A percentile compares a stretch with the other conserved stretches of the same genome.
Conservation (phyloP, 2,113 vertebrate species). For the Romanogobio albipinnatus region DNA sequence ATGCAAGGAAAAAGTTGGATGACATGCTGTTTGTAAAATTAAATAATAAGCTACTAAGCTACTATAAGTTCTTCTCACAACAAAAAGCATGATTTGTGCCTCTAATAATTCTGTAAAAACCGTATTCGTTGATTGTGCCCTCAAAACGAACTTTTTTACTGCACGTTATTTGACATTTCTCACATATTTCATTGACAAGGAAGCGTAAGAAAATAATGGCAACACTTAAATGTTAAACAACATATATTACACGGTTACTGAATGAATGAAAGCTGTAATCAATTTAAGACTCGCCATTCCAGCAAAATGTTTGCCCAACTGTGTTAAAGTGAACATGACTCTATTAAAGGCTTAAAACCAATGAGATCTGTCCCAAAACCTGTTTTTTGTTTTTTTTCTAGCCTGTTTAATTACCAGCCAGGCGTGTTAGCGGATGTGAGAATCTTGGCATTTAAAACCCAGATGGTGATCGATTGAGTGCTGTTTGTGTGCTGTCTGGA, state of each 20-base stretch:
- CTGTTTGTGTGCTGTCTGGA: not conserved
- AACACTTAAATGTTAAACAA: not conserved
- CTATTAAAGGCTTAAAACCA: slow-evolving; percentile 17
- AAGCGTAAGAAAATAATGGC: not conserved
- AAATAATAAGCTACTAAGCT: no score
- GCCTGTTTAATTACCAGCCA: slow-evolving; percentile 39
- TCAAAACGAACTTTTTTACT: not conserved
- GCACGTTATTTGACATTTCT: not conserved
- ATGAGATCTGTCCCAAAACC: not conserved
- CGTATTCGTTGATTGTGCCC: no score
- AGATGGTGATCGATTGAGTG: slow-evolving; percentile 35
- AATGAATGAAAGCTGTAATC: not conserved
- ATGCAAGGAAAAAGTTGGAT: no score
- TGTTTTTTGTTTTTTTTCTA: slow-evolving; percentile 21
- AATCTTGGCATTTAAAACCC: slow-evolving; percentile 48
- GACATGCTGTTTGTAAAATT: no score
- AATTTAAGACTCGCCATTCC: not conserved
- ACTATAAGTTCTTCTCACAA: no score
- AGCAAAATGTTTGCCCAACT: not conserved
- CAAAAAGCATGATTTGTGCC: no score
- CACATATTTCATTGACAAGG: not conserved
- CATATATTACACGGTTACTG: not conserved
- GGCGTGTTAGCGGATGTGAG: not conserved
- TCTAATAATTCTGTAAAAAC: no score
- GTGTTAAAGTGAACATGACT: not conserved